Percentiles rank a stretch among this genome's conserved stretches.
Conservation (phyloP, 2,113 vertebrate species). For the Notiomystis cincta region DNA sequence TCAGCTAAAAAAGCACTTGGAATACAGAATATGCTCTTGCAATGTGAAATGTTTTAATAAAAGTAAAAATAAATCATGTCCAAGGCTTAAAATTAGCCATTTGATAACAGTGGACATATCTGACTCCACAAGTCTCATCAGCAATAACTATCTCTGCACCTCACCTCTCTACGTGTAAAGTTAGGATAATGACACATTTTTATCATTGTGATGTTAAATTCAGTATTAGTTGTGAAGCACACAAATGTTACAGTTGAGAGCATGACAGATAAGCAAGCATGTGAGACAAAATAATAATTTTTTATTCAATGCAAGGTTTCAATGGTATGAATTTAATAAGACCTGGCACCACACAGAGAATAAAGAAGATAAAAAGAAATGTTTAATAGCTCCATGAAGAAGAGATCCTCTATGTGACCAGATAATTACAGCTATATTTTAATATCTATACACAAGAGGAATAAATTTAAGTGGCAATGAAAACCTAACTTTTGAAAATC, state of each 20-base stretch:
- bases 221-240: constrained; percentile 1
- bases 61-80: background rate
- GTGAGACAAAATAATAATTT: constrained; percentile 40
- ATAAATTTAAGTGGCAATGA: background rate
- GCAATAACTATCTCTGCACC: background rate
- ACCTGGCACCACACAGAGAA: background rate
- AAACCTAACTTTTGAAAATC: background rate
- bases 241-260: background rate
- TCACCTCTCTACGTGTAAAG: background rate
- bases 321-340: constrained; percentile 33
- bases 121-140: background rate
- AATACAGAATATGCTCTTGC: background rate
- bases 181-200: background rate
- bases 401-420: background rate
- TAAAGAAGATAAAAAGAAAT: constrained; percentile 29
- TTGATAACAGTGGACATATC: background rate
- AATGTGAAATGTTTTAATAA: background rate
- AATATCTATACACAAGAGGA: background rate
- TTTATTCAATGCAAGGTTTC: constrained; percentile 32
- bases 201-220: constrained; percentile 10
- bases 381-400: constrained; percentile 1
- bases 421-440: constrained; percentile 26
- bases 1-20: background rate
- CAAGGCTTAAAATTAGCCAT: background rate
- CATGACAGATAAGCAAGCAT: constrained; percentile 19